Evolutionary conservation across 2,113 vertebrate genomes (phyloP), one percentile per base, ranked within the genome.

Genomic region (Cryptomyrus ogoouensis): DNA sequence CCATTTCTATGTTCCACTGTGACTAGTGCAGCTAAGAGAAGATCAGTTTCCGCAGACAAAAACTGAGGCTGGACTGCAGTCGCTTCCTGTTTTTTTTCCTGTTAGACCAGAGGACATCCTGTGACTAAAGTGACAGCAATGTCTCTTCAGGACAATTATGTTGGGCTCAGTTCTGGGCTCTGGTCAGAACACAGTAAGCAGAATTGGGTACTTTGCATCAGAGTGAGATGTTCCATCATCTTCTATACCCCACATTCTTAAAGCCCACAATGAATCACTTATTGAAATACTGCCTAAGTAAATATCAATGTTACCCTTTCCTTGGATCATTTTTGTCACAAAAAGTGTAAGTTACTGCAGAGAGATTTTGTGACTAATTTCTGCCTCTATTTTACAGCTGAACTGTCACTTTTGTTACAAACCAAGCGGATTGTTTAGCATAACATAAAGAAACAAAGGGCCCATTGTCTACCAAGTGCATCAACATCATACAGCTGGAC

Each of bases 51-150:
- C 90, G 88, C 90, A 49, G 89, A 93, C 91, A 90, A 94, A 94
- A 94, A 90, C 93, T 92, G 91, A 66, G 74, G 91, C 91, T 88
- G 1, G 56, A 88, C 90, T 91, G 86, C 89, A 9, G 88, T 92
- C 89, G 92, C 93, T 95, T 96, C 96, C 96, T 96, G 96, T 96
- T 96, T 94, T 94, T 95, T 94, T 95, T 95, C 95, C 96, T 95
- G 96, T 90, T 93, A 89, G 74, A 90, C 90, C 89, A 46, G 91
- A 92, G 90, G 9, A 88, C 92, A 95, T 96, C 95, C 95, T 95
- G 95, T 92, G 89, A 94, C 93, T 90, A 70, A 92, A 91, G 88
- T 88, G 89, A 94, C 93, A 93, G 93, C 90, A 91, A 91, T 46
- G 88, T 92, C 88, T 92, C 56, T 88, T 46, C 91, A 62, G 89